These are phyloP conservation scores for Liasis olivaceus DNA, from an alignment of 2,797 vertebrate species.

Conservation along the genomic window DNA sequence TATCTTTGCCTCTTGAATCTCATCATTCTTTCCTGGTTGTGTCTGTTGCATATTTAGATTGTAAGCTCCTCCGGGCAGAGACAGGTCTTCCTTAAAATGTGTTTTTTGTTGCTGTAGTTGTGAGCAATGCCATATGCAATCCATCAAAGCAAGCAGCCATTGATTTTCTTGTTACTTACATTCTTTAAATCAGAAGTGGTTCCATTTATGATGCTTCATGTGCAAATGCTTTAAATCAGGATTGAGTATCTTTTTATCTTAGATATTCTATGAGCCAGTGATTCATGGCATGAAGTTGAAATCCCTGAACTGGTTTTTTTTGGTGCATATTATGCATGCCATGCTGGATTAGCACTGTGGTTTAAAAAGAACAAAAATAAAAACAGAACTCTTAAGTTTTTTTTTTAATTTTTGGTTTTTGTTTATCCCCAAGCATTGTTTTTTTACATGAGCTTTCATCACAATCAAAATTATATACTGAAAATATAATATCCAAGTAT, in stretches of 20 bases:
- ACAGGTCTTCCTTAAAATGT: background rate
- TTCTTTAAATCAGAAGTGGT: conserved; percentile 36
- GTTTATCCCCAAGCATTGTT: background rate
- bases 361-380: background rate
- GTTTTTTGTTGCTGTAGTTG: background rate
- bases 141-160: background rate
- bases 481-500: background rate
- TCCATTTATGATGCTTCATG: background rate
- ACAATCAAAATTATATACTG: background rate
- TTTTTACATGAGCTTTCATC: background rate
- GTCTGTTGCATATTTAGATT: background rate
- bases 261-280: background rate
- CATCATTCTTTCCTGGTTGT: too few species aligned
- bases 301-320: background rate
- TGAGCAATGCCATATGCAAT: background rate
- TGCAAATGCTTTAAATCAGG: conserved; percentile 29
- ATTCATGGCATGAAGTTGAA: background rate
- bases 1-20: background rate
- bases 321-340: background rate
- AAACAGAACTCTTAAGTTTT: background rate
- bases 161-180: conserved; percentile 34
- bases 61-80: background rate
- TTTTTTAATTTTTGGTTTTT: background rate
- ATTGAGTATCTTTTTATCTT: background rate
- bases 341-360: background rate